Conservation (phyloP, 1,140 invertebrate species). For the Armadillidium nasatum region DNA sequence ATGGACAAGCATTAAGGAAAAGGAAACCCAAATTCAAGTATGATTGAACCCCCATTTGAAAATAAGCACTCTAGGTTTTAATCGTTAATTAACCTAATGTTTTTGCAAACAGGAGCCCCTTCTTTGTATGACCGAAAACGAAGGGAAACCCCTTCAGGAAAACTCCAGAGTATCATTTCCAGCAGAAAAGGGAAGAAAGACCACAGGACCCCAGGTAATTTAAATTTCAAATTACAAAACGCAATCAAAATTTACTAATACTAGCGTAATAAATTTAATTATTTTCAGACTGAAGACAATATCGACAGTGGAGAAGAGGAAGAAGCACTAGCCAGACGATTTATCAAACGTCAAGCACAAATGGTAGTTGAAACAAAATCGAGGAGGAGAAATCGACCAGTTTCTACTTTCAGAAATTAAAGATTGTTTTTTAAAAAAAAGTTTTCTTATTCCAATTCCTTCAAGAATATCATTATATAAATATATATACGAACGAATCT, state of each 20-base stretch:
- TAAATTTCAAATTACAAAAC: too few relatives aligned
- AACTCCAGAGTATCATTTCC: neutral
- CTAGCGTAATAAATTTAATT: too few relatives aligned
- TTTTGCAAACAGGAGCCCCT: too few relatives aligned
- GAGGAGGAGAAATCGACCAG: slow-evolving; percentile 50
- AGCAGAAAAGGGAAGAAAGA: neutral
- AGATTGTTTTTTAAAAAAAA: too few relatives aligned
- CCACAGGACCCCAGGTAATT: neutral
- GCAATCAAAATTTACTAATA: too few relatives aligned
- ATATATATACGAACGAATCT: too few relatives aligned
- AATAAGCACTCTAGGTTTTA: too few relatives aligned
- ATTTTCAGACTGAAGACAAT: slow-evolving; percentile 34
- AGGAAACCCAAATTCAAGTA: too few relatives aligned
- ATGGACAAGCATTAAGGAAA: neutral
- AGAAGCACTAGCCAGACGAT: slow-evolving; percentile 70
- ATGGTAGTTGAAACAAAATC: slow-evolving; percentile 76
- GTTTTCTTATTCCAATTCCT: too few relatives aligned
- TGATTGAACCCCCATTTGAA: too few relatives aligned
- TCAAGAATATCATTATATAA: too few relatives aligned
- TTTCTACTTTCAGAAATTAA: neutral
- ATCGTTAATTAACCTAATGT: too few relatives aligned
- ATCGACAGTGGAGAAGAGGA: slow-evolving; percentile 60
- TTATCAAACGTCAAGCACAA: slow-evolving; percentile 74
- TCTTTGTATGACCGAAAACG: neutral
- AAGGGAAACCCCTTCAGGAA: neutral